Percentiles rank a stretch among this genome's conserved stretches.
Conservation (phyloP, 1,140 invertebrate species). For the Colletes latitarsis region DNA sequence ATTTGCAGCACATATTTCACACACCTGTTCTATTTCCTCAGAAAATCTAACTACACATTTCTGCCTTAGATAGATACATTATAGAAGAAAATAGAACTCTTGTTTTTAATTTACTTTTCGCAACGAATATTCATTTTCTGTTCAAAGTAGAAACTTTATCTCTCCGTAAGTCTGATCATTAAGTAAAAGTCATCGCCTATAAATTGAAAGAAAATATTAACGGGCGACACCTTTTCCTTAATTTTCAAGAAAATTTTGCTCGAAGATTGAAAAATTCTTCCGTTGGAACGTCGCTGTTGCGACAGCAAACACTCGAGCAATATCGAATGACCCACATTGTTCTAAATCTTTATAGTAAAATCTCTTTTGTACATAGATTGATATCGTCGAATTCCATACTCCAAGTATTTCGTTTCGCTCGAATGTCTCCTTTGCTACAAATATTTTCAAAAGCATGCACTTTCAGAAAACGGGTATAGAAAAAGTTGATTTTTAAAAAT, state of each 20-base stretch:
- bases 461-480: no score
- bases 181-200: not conserved
- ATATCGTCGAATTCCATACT: no score
- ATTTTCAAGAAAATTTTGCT: not conserved
- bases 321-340: not conserved
- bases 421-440: no score
- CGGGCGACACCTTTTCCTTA: not conserved
- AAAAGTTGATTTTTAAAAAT: no score
- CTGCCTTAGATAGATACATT: no score
- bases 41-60: no score
- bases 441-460: no score
- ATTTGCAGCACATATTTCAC: no score
- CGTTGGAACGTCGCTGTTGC: not conserved
- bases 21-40: no score
- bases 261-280: not conserved
- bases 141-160: not conserved
- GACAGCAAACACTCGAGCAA: not conserved
- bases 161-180: not conserved
- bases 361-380: no score
- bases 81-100: no score
- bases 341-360: not conserved
- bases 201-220: slow-evolving; percentile 4
- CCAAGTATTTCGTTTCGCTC: no score
- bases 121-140: not conserved
- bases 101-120: not conserved